Evolutionary conservation across 1,140 invertebrate genomes (phyloP), one percentile per base, ranked within the genome.

Genomic region (Zaprionus tsacasi): DNA sequence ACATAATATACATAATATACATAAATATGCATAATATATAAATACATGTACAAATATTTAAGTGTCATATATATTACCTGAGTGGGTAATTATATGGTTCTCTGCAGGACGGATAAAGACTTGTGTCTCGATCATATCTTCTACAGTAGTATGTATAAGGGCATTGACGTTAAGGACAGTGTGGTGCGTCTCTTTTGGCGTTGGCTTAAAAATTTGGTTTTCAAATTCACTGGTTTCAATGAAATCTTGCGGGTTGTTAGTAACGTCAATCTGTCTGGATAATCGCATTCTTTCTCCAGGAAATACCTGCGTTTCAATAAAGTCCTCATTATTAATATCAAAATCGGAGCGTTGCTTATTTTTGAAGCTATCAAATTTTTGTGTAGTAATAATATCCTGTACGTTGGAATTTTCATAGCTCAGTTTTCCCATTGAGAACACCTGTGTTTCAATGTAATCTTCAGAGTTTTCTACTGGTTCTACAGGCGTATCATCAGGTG

Each of bases 231-330:
- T 54, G 11, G 72, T 75, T 12, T 21, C 40, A 40, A 75, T 70
- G 30, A 64, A 63, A 35, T 70, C 72, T 8, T 75, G 50, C 2
- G 58, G 27, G 30, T 61, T 56, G 3, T 33, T n/a, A 10, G 27
- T 30, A 30, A 30, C 27, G 27, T 48, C 45, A 12, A 21, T 1
- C n/a, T 50, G 17, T 11, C 21, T 50, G 5, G 45, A 13, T 13
- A 21, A 17, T 3, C 6, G 40, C 1, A 27, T 17, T 2, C 7
- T 36, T 35, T 17, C n/a, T 0, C 12, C 27, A 0, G 66, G 52
- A 54, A 80, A 76, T 2, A 38, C 43, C 25, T 86, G 82, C 21
- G 82, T 81, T 70, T 60, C 78, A 35, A 78, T 74, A 6, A 69
- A 81, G 21, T 70, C 54, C n/a, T 76, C 59, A n/a, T 30, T 45